phyloP scores from a whole-genome alignment of 2,888 invertebrate genomes.

The Vannuccia rotundouncinata region DNA sequence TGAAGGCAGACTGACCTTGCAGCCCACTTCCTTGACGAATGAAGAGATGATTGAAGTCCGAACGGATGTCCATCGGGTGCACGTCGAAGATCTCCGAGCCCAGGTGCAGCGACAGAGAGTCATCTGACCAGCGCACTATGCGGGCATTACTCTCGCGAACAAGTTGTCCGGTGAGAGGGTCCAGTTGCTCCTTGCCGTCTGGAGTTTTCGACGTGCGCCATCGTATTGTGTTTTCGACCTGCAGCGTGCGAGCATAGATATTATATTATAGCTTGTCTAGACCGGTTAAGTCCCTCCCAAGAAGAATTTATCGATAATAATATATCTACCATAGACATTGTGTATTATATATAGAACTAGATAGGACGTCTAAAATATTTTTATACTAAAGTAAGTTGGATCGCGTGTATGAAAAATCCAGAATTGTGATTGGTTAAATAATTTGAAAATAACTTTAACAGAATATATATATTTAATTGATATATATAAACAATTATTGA shows the following conservation, averaged over 20 bases:
- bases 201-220: conserved; percentile 77
- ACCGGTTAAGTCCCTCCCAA: too few relatives aligned
- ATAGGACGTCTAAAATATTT: too few relatives aligned
- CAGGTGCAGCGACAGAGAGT: conserved; percentile 88
- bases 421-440: too few relatives aligned
- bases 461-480: too few relatives aligned
- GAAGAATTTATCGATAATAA: too few relatives aligned
- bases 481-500: too few relatives aligned
- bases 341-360: too few relatives aligned
- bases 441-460: too few relatives aligned
- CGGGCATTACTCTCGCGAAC: conserved; percentile 86
- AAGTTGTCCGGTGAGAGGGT: conserved; percentile 65
- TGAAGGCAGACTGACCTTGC: conserved; percentile 92
- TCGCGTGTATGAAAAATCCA: too few relatives aligned
- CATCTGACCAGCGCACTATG: conserved; percentile 93
- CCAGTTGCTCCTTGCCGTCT: conserved; percentile 48
- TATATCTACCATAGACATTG: too few relatives aligned
- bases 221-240: conserved; percentile 56
- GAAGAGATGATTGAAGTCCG: conserved; percentile 93
- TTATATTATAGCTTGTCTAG: too few relatives aligned
- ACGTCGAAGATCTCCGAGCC: conserved; percentile 97
- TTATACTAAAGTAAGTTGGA: too few relatives aligned
- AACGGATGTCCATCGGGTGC: conserved; percentile 75
- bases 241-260: neutral
- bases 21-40: conserved; percentile 94